These are phyloP conservation scores for Caenorhabditis brenneri DNA, from an alignment of 1,140 invertebrate genomes.

Conservation along the genomic window DNA sequence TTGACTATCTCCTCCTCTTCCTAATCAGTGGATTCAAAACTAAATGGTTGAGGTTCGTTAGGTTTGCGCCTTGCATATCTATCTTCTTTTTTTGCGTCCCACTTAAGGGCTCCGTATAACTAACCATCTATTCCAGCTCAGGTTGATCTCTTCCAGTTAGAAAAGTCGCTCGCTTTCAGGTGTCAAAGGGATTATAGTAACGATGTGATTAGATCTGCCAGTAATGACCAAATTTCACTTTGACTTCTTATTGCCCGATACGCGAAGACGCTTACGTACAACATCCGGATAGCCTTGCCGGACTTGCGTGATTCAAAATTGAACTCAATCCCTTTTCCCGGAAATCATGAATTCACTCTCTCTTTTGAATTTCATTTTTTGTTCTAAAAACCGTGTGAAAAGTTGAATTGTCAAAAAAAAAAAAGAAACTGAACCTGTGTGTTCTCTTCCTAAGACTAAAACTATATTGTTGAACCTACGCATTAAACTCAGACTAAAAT, in stretches of 20 bases:
- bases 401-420: constrained; percentile 17
- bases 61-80: constrained; percentile 15
- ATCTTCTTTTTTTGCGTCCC: background rate
- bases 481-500: background rate
- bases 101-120: constrained; percentile 8
- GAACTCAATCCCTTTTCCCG: background rate
- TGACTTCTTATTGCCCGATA: background rate
- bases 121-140: constrained; percentile 33
- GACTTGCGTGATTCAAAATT: constrained; percentile 14
- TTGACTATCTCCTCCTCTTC: background rate
- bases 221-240: background rate
- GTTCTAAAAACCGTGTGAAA: background rate
- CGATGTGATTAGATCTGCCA: constrained; percentile 14
- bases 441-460: no score
- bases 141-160: background rate
- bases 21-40: background rate
- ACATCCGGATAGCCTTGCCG: constrained; percentile 33
- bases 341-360: background rate
- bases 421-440: background rate
- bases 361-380: background rate
- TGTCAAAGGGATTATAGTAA: constrained; percentile 35
- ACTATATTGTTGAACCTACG: no score
- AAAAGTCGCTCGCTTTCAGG: constrained; percentile 30
- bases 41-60: constrained; percentile 10
- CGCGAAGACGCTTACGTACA: constrained; percentile 21